A percentile compares a stretch with the other conserved stretches of the same genome.
Evolutionary conservation across 2,113 vertebrate genomes (phyloP).

Genomic region (Myiagra hebetior): DNA sequence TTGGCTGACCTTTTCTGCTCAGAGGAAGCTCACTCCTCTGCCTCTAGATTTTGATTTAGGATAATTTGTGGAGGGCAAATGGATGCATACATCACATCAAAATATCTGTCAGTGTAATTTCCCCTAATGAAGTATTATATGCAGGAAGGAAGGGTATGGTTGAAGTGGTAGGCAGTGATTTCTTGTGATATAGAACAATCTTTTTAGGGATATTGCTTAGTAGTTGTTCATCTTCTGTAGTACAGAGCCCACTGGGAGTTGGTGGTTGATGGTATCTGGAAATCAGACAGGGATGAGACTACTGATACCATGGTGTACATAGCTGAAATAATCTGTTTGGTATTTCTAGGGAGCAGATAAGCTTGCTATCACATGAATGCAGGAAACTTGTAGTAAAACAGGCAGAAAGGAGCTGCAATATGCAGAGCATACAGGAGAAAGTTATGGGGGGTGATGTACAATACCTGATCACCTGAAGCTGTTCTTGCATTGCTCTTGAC

Average conservation of each 20-base stretch:
- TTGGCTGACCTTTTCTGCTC: slow-evolving; percentile 35
- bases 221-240: not conserved
- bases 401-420: not conserved
- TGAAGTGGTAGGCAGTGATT: not conserved
- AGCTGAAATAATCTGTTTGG: not conserved
- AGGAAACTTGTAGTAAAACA: not conserved
- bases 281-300: not conserved
- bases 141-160: not conserved
- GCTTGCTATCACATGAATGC: not conserved
- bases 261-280: not conserved
- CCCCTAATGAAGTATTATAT: not conserved
- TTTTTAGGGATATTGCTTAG: not conserved
- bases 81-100: not conserved
- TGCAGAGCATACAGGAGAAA: not conserved
- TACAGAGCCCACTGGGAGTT: not conserved
- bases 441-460: not conserved
- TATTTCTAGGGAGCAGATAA: not conserved
- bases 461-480: not conserved
- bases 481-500: not conserved
- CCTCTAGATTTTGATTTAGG: slow-evolving; percentile 36
- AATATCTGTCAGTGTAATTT: not conserved
- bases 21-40: slow-evolving; percentile 11
- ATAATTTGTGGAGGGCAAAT: slow-evolving; percentile 23
- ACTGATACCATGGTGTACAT: not conserved
- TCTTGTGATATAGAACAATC: not conserved